A percentile compares a stretch with the other conserved stretches of the same genome.
Conservation (phyloP, 2,888 invertebrate genomes). For the Epirrhoe alternata region DNA sequence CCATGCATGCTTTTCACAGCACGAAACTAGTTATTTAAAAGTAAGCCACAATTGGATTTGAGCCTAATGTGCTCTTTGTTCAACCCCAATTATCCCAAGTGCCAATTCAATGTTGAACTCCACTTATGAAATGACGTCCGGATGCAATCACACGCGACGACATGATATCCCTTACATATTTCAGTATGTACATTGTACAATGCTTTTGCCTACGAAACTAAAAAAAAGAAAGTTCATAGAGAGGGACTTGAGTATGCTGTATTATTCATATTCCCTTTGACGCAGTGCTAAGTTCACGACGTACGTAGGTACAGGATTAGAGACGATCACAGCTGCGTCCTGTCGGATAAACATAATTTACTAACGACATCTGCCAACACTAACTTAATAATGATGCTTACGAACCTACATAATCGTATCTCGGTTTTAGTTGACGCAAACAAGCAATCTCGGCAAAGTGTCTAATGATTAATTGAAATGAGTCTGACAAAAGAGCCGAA, state of each 20-base stretch:
- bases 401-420: constrained; percentile 54
- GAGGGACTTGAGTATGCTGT: neutral
- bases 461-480: constrained; percentile 1
- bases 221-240: constrained; percentile 6
- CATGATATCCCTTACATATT: neutral
- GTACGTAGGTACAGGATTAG: constrained; percentile 63
- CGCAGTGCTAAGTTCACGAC: constrained; percentile 61
- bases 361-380: constrained; percentile 73
- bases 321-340: constrained; percentile 70
- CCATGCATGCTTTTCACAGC: neutral
- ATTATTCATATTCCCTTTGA: constrained; percentile 73
- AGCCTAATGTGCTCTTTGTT: constrained; percentile 2
- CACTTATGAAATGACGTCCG: neutral
- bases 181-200: neutral
- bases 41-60: constrained; percentile 13
- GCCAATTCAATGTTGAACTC: constrained; percentile 2
- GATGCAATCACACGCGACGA: neutral
- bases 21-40: constrained; percentile 12
- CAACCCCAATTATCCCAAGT: constrained; percentile 5
- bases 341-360: constrained; percentile 78
- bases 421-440: constrained; percentile 52
- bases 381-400: constrained; percentile 69
- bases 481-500: neutral
- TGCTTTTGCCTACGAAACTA: neutral
- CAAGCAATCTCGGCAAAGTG: constrained; percentile 51